A percentile compares a stretch with the other conserved stretches of the same genome.
These are phyloP conservation scores for Eulithis prunata DNA, from an alignment of 2,888 invertebrate species.

Conservation along the genomic window DNA sequence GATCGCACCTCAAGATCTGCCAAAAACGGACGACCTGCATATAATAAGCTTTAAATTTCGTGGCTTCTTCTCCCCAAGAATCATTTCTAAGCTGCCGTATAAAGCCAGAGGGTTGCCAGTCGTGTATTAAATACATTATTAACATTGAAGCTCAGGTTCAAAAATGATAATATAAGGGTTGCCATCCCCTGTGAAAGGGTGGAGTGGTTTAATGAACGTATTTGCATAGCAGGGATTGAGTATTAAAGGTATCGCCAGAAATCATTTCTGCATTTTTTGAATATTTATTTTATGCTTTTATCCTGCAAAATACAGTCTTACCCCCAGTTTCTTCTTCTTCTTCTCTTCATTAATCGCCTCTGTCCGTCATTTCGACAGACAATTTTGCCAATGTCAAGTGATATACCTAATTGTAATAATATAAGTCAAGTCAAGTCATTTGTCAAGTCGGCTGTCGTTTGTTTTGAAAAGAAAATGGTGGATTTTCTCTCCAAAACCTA, in stretches of 20 bases:
- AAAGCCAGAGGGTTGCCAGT: conserved; percentile 5
- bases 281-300: not conserved
- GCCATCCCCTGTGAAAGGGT: conserved; percentile 32
- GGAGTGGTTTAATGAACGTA: conserved; percentile 38
- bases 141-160: conserved; percentile 26
- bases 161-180: conserved; percentile 30
- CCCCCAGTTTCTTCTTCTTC: no score
- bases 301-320: not conserved
- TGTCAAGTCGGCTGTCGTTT: no score
- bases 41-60: not conserved
- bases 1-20: no score
- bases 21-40: no score
- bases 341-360: no score
- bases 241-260: conserved; percentile 15
- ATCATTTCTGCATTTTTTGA: conserved; percentile 20
- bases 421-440: no score
- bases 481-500: no score
- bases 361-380: no score
- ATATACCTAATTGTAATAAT: no score
- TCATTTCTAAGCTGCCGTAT: conserved; percentile 5
- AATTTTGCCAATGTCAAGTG: no score
- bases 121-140: conserved; percentile 30
- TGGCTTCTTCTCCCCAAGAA: not conserved
- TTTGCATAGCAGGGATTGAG: conserved; percentile 36
- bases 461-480: no score